Base-by-base conservation (phyloP, 2,113 vertebrate species). In the Rhinogobius similis region DNA sequence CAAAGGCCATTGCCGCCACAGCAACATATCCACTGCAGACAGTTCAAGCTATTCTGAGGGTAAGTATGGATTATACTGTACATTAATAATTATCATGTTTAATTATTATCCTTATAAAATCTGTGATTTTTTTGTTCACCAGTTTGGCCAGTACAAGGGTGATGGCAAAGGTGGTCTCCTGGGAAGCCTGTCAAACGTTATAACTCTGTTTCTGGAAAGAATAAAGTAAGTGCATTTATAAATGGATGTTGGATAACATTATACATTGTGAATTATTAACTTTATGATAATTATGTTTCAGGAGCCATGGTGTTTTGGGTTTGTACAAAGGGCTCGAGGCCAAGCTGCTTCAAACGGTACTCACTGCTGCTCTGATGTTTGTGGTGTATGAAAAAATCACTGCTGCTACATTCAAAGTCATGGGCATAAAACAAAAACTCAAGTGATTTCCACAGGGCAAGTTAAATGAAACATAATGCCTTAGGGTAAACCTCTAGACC, bases 311-410 rank as follows among this genome's bases (percentile, higher is more conserved):
- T 0, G 27, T 85, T 8, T 44, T 90, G 0, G 90, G 93, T 32
- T 72, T 94, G 67, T 94, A 94, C 85, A 94, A 93, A 88, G 93
- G 93, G 64, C 86, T 94, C 83, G 94, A 94, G 86, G 93, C 94
- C 50, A 94, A 94, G 77, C 84, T 94, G 56, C 90, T 94, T 1
- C 94, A 94, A 91, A 94, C 93, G 0, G 92, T 94, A 6, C 86
- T 94, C 78, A 94, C 94, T 0, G 92, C 94, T 0, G 93, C 93
- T 4, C 93, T 94, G 73, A 94, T 94, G 94, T 94, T 94, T 23
- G 91, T 94, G 3, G 86, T 94, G 55, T 94, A 94, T 3, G 94
- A 94, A 84, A 94, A 94, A 87, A 93, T 94, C 65, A 79, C 91
- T 0, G 67, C 87, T 0, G 88, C 84, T 10, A 94, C 92, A 29